phyloP scores from a whole-genome alignment of 2,888 invertebrate genomes.

The Crocallis elinguaria region DNA sequence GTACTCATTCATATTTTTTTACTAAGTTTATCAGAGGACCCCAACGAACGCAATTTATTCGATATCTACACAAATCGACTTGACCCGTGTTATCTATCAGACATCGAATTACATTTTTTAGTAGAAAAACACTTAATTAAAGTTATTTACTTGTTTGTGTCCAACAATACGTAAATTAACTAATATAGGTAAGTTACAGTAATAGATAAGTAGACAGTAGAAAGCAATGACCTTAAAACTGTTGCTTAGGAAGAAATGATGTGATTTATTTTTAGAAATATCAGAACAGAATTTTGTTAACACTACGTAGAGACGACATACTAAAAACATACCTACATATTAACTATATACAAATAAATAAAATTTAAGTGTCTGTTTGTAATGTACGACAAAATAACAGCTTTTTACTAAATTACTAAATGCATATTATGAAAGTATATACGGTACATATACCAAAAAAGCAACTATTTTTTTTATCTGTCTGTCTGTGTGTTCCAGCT shows the following conservation, averaged over 20 bases:
- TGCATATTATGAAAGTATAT: too few species aligned
- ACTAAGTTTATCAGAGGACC: conserved; percentile 26
- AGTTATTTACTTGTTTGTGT: conserved; percentile 26
- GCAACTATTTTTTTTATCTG: too few species aligned
- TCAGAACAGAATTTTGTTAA: too few species aligned
- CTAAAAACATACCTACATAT: too few species aligned
- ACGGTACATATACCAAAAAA: too few species aligned
- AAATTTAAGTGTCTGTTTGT: too few species aligned
- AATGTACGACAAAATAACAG: too few species aligned
- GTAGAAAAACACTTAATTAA: conserved; percentile 22
- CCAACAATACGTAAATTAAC: neutral
- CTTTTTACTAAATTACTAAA: too few species aligned
- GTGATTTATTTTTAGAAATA: neutral
- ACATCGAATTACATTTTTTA: conserved; percentile 2
- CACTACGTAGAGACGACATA: too few species aligned
- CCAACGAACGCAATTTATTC: conserved; percentile 26
- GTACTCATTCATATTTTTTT: too few species aligned
- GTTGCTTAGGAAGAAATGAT: neutral
- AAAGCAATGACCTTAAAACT: conserved; percentile 8
- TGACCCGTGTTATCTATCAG: conserved; percentile 21
- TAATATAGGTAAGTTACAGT: conserved; percentile 10
- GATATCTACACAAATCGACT: conserved; percentile 11
- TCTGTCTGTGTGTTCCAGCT: too few species aligned
- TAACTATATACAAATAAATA: too few species aligned
- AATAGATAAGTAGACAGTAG: neutral